Evolutionary conservation across 2,888 invertebrate genomes (phyloP), one percentile per base, ranked within the genome.

Genomic region (Pegoplata infirma): DNA sequence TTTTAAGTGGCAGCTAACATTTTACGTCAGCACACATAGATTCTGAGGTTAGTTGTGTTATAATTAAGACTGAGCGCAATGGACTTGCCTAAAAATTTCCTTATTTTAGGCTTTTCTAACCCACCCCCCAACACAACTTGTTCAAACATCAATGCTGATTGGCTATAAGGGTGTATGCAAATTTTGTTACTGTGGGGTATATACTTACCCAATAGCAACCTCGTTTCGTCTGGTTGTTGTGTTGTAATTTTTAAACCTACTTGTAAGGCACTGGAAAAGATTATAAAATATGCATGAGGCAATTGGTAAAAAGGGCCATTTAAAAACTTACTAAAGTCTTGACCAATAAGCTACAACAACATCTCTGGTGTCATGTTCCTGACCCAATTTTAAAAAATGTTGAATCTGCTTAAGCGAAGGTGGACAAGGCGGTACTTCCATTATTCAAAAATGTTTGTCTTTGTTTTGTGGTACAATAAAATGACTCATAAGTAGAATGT

Each of bases 261-360:
- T 91, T 98, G 97, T 66, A 98, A 91, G 0, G 98, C 96, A 90
- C 79, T 79, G n/a, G n/a, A n/a, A n/a, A n/a, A n/a, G n/a, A n/a
- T n/a, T n/a, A n/a, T n/a, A n/a, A n/a, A n/a, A n/a, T n/a, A n/a
- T 16, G 12, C 12, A 51, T 44, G 36, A 59, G 1, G 6, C 12
- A 51, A 46, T 19, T 4, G 10, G 14, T 23, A 36, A 56, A 25
- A 12, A 36, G 1, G 2, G 10, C 0, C 12, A 14, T 10, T 14
- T 19, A 23, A 49, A n/a, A 14, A 58, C 75, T 58, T 46, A 79
- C 79, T 97, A 96, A 67, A 98, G 92, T 23, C 98, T 93, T 88
- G 96, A 94, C 96, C 98, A 99, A 90, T 98, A 99, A 56, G 96
- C 94, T 49, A 99, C 93, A 36, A 97, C 94, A 40, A 95, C 92